Base-by-base conservation (phyloP, 2,797 vertebrate species). In the Avahi laniger region DNA sequence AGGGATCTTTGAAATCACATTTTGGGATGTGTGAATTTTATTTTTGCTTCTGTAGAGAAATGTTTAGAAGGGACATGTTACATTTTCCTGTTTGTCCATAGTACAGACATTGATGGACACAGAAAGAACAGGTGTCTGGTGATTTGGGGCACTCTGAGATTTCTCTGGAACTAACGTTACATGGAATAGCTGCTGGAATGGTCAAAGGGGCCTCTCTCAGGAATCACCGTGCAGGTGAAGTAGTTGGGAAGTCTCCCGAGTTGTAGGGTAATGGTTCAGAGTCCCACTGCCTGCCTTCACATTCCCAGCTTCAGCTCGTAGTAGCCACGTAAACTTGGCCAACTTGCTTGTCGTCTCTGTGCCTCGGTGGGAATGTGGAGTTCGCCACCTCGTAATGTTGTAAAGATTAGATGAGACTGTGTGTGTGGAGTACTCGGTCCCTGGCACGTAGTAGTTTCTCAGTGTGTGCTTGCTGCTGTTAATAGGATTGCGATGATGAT, bases 401-500 rank as follows among this genome's bases (percentile, higher is more conserved):
- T 28, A 28, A 9, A 79, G 26, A 50, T 26, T 33, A n/a, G 61
- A 18, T 14, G 76, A 67, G 57, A 50, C 2, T 41, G 50, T 30
- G 1, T 4, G 0, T n/a, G n/a, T 10, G 18, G 1, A 46, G 35
- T 6, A 4, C 52, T 67, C 38, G 17, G 35, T 22, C 15, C 35
- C 24, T 35, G 24, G 12, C 3, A 33, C 3, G 0, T 4, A 10
- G 18, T 0, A 5, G 48, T 59, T 22, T 24, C 50, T 70, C 5
- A 15, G 24, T 28, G 8, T 11, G 38, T 59, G 41, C n/a, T 41
- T 57, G 20, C 17, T 79, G 38, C 9, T 79, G 10, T 65, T n/a
- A 24, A 30, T 1, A 0, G 52, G 43, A 7, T 52, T 33, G 1
- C 13, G 41, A 0, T 30, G 52, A 0, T 20, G n/a, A 0, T 69